Base-by-base conservation (phyloP, 2,797 vertebrate genomes). In the Scomberomorus guttatus region DNA sequence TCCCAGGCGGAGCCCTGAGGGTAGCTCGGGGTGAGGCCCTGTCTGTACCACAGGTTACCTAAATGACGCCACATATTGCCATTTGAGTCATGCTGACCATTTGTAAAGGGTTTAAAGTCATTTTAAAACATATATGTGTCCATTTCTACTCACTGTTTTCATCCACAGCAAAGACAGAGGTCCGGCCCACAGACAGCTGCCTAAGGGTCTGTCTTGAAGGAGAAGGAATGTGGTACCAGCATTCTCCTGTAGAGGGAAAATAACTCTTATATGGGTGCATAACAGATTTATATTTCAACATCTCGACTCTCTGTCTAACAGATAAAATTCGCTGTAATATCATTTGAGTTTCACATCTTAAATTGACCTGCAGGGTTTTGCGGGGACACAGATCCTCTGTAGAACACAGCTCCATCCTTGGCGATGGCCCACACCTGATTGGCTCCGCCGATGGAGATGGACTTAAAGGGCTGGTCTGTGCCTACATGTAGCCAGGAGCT, bases 21-120 rank as follows among this genome's bases (percentile, higher is more conserved):
- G 89, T 99, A 99, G 93, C 97, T 98, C 76, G 98, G 98, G 0
- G 97, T 97, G 90, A 99, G 95, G 4, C 98, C 98, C 57, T 97
- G 97, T 13, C 98, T 94, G 91, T 95, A 97, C 98, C 98, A 99
- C 71, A 99, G 93, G 87, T 98, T 99, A 76, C 96, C 98, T 99
- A 48, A 0, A 59, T 0, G 52, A 60, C 22, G 44, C 37, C 17
- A 39, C 44, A 69, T 9, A 20, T 14, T 29, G 5, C 24, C 24
- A 24, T 22, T 64, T 14, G 34, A 52, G 6, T 29, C 6, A 13
- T 20, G 10, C 25, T 48, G 7, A 59, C 0, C 2, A 4, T 2
- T 56, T 56, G 37, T 17, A 17, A 42, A 7, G 20, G 0, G n/a
- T 12, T 12, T 32, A 3, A 37, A 37, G 10, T 11, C 10, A 17